Conservation (phyloP, 1,140 invertebrate species). For the Trichonephila clavata region DNA sequence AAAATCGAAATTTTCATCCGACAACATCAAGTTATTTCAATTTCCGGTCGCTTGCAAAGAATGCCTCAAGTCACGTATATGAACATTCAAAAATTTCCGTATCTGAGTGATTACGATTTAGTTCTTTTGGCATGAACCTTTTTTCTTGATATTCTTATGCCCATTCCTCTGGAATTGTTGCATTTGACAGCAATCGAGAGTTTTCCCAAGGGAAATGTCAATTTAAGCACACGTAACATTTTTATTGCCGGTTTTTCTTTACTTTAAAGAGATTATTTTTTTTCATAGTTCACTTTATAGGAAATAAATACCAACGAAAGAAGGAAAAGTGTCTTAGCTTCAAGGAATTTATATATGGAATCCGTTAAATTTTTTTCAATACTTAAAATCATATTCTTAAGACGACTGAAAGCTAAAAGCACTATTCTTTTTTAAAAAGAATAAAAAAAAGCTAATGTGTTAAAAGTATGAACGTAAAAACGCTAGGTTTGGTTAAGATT, state of each 20-base stretch:
- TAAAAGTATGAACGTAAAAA: too few relatives aligned
- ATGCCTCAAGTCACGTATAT: not conserved
- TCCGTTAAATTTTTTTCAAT: not conserved
- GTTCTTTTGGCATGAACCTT: not conserved
- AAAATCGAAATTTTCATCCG: too few relatives aligned
- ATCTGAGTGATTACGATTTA: not conserved
- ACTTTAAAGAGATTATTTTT: too few relatives aligned
- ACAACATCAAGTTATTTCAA: too few relatives aligned
- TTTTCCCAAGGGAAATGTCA: not conserved
- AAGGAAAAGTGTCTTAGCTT: not conserved
- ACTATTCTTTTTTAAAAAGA: not conserved
- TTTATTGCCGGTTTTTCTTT: not conserved
- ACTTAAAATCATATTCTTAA: too few relatives aligned
- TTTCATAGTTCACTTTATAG: too few relatives aligned
- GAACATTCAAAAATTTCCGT: not conserved
- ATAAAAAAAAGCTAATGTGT: too few relatives aligned
- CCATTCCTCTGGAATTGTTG: not conserved
- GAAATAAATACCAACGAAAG: not conserved
- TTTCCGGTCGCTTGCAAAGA: too few relatives aligned
- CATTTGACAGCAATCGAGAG: not conserved
- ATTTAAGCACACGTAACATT: not conserved
- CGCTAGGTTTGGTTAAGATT: too few relatives aligned
- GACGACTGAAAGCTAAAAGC: not conserved
- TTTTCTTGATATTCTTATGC: not conserved
- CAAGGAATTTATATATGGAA: not conserved